These are phyloP conservation scores for Grallaria varia DNA, from an alignment of 2,113 vertebrate genomes.

Conservation along the genomic window DNA sequence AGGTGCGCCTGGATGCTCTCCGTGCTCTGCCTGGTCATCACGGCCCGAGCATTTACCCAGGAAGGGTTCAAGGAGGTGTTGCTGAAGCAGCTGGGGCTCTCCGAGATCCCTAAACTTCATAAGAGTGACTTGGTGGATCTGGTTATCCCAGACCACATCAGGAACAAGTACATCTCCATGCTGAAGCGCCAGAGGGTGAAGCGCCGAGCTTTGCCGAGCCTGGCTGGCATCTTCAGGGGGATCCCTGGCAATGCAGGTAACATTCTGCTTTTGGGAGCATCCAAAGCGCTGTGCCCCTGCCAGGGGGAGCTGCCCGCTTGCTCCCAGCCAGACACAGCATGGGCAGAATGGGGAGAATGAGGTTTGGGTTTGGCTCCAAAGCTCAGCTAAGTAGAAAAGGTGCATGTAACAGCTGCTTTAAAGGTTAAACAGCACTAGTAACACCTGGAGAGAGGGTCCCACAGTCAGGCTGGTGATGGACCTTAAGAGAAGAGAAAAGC, in stretches of 20 bases:
- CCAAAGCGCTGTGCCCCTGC: not conserved
- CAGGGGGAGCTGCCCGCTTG: not conserved
- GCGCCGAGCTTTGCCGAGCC: constrained; percentile 83
- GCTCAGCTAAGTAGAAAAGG: not conserved
- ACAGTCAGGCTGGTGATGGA: not conserved
- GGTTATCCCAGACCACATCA: constrained; percentile 83
- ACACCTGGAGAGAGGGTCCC: not conserved
- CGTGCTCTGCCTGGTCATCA: constrained; percentile 28
- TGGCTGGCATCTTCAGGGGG: constrained; percentile 86
- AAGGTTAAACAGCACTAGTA: not conserved
- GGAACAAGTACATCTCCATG: constrained; percentile 85
- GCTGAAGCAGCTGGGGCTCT: constrained; percentile 81
- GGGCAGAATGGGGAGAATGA: not conserved
- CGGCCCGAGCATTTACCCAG: constrained; percentile 69
- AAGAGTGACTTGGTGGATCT: constrained; percentile 82
- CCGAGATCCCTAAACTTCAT: constrained; percentile 80
- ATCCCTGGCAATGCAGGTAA: constrained; percentile 86
- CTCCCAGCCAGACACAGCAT: fast-evolving
- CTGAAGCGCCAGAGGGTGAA: constrained; percentile 83
- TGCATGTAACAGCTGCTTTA: not conserved
- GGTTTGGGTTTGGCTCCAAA: not conserved
- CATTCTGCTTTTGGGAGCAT: not conserved
- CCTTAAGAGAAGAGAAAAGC: not conserved
- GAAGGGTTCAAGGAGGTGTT: constrained; percentile 80
- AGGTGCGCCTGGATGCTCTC: constrained; percentile 54